phyloP scores from a whole-genome alignment of 2,888 invertebrate genomes.

The Proisotoma minuta region DNA sequence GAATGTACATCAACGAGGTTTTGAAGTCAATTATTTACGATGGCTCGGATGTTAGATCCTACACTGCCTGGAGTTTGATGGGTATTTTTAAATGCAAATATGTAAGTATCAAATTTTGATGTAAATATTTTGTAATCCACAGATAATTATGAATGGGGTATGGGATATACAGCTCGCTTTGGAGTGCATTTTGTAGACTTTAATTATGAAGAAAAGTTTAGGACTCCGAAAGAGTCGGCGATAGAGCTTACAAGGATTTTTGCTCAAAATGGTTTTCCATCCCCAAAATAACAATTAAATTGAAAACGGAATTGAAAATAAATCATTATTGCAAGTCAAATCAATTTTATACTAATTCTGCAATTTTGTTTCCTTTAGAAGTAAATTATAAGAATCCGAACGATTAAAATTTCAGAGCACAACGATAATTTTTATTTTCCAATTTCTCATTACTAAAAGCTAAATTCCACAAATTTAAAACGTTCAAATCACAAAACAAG shows the following conservation, averaged over 20 bases:
- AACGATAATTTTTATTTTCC: too few relatives aligned
- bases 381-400: too few relatives aligned
- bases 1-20: conserved; percentile 40
- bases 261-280: conserved; percentile 38
- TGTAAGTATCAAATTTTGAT: neutral
- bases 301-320: too few relatives aligned
- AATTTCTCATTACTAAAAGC: too few relatives aligned
- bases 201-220: conserved; percentile 9
- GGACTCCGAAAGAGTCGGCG: conserved; percentile 49
- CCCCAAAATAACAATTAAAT: neutral
- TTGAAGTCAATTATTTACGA: conserved; percentile 39
- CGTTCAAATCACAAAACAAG: too few relatives aligned
- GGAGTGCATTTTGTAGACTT: conserved; percentile 20
- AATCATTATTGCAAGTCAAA: too few relatives aligned
- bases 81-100: neutral
- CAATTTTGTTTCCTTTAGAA: too few relatives aligned
- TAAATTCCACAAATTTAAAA: too few relatives aligned
- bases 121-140: neutral
- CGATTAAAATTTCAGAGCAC: too few relatives aligned
- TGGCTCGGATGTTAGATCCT: conserved; percentile 38
- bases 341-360: too few relatives aligned
- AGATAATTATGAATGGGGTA: conserved; percentile 33
- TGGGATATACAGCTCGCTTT: conserved; percentile 27
- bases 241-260: conserved; percentile 45
- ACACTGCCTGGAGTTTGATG: conserved; percentile 38